A percentile compares a stretch with the other conserved stretches of the same genome.
Evolutionary conservation across 2,113 vertebrate species (phyloP).

Genomic region (Melanotaenia duboulayi): DNA sequence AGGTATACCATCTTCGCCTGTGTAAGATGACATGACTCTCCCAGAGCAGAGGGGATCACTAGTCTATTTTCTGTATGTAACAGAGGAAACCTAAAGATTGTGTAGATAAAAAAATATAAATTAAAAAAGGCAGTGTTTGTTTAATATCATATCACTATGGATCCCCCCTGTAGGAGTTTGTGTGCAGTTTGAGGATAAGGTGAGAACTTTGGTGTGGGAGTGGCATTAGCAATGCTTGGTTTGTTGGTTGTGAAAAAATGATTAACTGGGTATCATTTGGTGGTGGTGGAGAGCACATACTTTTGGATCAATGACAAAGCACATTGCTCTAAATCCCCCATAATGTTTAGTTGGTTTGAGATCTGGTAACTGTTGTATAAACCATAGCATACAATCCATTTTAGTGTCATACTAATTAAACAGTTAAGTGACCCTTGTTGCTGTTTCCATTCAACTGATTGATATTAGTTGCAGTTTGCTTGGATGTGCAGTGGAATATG

Average conservation of each 20-base stretch:
- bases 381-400: background rate
- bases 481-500: conserved; percentile 2
- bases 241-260: background rate
- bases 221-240: too few species aligned
- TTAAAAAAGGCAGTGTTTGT: background rate
- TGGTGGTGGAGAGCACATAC: background rate
- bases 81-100: background rate
- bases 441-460: background rate
- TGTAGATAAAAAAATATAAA: too few species aligned
- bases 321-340: background rate
- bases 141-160: background rate
- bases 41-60: too few species aligned
- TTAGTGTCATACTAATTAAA: background rate
- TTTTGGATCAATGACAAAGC: background rate
- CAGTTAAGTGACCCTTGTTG: background rate
- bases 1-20: background rate
- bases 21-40: too few species aligned
- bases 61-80: background rate
- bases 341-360: background rate
- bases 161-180: background rate
- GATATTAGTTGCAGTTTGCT: conserved; percentile 9
- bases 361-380: background rate
- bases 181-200: background rate
- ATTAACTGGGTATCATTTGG: background rate
- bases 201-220: background rate